A percentile compares a stretch with the other conserved stretches of the same genome.
phyloP scores from a whole-genome alignment of 2,113 vertebrate genomes.

The Datnioides undecimradiatus region DNA sequence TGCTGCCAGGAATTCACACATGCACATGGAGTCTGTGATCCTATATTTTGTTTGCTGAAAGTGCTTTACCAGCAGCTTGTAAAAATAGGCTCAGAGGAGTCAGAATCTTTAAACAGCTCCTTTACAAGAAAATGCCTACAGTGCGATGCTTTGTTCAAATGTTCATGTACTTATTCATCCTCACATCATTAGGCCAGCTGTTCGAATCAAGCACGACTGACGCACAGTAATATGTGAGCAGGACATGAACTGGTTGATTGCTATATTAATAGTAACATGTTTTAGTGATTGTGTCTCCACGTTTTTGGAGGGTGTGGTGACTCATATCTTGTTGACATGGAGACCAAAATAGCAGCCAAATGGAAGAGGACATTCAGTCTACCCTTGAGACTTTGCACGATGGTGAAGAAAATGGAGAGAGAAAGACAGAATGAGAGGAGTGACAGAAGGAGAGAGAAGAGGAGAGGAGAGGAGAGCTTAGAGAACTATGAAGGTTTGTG shows the following conservation, averaged over 20 bases:
- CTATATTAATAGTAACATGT: slow-evolving; percentile 70
- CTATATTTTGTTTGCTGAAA: slow-evolving; percentile 61
- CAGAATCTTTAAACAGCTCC: slow-evolving; percentile 56
- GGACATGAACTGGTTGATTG: slow-evolving; percentile 53
- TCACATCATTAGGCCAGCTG: slow-evolving; percentile 55
- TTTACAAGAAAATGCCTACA: slow-evolving; percentile 56
- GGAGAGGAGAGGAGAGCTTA: slow-evolving; percentile 60
- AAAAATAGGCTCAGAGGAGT: slow-evolving; percentile 68
- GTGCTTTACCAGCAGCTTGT: slow-evolving; percentile 58
- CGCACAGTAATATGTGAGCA: slow-evolving; percentile 28
- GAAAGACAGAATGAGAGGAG: slow-evolving; percentile 70
- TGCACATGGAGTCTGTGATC: slow-evolving; percentile 10
- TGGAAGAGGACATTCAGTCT: slow-evolving; percentile 80
- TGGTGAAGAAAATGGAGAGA: slow-evolving; percentile 73
- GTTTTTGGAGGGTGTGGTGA: slow-evolving; percentile 75
- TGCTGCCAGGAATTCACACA: slow-evolving; percentile 31
- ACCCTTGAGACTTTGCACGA: slow-evolving; percentile 79
- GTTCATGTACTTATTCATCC: slow-evolving; percentile 42
- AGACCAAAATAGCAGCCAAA: slow-evolving; percentile 80
- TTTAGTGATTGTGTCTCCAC: slow-evolving; percentile 73
- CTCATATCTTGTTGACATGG: slow-evolving; percentile 81
- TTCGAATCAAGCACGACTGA: slow-evolving; percentile 54
- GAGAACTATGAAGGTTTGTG: slow-evolving; percentile 77
- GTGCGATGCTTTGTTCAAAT: slow-evolving; percentile 45
- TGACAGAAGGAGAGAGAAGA: slow-evolving; percentile 70